Base-by-base conservation (phyloP, 2,888 invertebrate species). In the Drosophila gaucha region DNA sequence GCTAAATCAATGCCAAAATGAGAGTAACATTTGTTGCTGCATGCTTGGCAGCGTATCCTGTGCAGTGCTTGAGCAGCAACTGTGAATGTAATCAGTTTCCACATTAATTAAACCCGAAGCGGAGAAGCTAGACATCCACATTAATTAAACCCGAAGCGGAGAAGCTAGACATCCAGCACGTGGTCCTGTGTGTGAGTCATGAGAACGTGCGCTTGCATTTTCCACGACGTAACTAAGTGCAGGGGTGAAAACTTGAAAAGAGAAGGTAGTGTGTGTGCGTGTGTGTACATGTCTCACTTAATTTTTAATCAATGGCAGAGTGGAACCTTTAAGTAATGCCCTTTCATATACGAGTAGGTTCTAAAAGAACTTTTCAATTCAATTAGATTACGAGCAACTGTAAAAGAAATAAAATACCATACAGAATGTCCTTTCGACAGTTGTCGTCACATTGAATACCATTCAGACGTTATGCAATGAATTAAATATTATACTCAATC, bases 41-140 rank as follows among this genome's bases (percentile, higher is more conserved):
- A 63, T 43, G 51, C 54, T 47, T 56, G 18, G 38, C 52, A 49
- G 39, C 28, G 51, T 44, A 30, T 52, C 43, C 14, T 46, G 24
- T 16, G 1, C 3, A 26, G 41, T n/a, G 24, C 24, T 18, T n/a
- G 18, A n/a, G 52, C 18, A 28, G 47, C 31, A n/a, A n/a, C 46
- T 30, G 56, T 46, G 33, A 51, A 24, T 64, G 76, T 83, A 79
- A 79, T 76, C 69, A 83, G 67, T 41, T 49, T 41, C 35, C 56
- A 59, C 89, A 85, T 88, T 89, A 89, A 89, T 89, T 88, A 83
- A 71, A 63, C 56, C 71, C 26, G 65, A 67, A 56, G 71, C 56
- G n/a, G n/a, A n/a, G n/a, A 46, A 56, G 67, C 39, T 67, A 77
- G 68, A 68, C 87, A 66, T 20, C 20, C 51, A 33, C 28, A 28